Percentiles rank a stretch among this genome's conserved stretches.
Conservation (phyloP, 2,797 vertebrate species). For the Otolemur crassicaudatus region DNA sequence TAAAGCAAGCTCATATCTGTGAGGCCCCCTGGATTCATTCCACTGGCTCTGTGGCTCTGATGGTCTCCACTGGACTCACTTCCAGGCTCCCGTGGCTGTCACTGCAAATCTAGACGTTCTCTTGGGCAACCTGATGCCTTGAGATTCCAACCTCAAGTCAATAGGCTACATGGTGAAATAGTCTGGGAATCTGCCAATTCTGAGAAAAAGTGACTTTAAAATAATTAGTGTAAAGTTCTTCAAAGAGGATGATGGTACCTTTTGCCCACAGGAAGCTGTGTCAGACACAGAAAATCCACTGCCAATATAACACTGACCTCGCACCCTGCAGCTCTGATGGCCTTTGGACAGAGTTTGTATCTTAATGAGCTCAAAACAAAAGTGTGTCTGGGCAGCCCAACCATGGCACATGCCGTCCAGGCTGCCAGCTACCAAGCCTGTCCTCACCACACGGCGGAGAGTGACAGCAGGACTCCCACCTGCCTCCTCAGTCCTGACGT, state of each 20-base stretch:
- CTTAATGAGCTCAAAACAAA: neutral
- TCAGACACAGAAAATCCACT: neutral
- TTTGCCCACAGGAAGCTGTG: neutral
- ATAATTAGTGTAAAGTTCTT: neutral
- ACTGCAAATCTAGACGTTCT: accelerated
- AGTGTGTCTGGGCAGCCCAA: accelerated
- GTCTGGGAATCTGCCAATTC: neutral
- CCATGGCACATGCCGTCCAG: accelerated
- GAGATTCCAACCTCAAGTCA: neutral
- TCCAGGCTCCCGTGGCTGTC: accelerated
- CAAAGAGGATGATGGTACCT: neutral
- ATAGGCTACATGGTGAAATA: neutral
- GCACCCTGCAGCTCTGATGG: too few relatives aligned
- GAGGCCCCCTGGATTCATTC: accelerated
- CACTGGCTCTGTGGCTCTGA: accelerated
- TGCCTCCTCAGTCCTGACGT: accelerated
- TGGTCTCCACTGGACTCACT: accelerated
- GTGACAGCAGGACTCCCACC: accelerated
- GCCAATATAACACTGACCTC: neutral
- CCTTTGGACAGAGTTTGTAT: neutral
- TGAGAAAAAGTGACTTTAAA: neutral
- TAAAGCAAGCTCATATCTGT: accelerated
- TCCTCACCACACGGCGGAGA: accelerated
- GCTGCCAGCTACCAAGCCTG: neutral
- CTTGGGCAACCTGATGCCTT: accelerated